These are phyloP conservation scores for Erebia aethiops DNA, from an alignment of 2,888 invertebrate species.

Conservation along the genomic window DNA sequence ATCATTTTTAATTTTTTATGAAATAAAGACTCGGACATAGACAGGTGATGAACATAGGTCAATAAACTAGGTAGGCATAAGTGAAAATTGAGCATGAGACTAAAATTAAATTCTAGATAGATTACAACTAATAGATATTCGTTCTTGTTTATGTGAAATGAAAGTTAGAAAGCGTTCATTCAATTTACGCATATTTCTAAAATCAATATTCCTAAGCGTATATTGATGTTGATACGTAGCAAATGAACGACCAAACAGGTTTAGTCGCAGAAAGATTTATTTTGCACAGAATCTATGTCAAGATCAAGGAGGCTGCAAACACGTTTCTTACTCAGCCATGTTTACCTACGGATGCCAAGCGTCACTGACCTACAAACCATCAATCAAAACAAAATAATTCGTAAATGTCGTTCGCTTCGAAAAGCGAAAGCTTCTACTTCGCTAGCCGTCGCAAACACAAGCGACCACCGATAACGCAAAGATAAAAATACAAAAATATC, in stretches of 20 bases:
- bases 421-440: conserved; percentile 33
- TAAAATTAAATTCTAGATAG: too few species aligned
- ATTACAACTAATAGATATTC: neutral
- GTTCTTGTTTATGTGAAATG: neutral
- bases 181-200: conserved; percentile 6
- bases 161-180: conserved; percentile 1
- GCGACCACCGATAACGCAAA: conserved; percentile 23
- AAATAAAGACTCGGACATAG: neutral
- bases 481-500: conserved; percentile 21
- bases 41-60: neutral
- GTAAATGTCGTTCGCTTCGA: conserved; percentile 32
- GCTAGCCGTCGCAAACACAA: conserved; percentile 1
- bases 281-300: conserved; percentile 73
- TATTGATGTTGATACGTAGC: conserved; percentile 48
- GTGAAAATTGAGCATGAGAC: too few species aligned
- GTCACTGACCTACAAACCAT: conserved; percentile 65
- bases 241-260: conserved; percentile 64
- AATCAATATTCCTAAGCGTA: conserved; percentile 13
- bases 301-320: conserved; percentile 73
- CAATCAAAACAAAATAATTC: conserved; percentile 48
- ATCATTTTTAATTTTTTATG: neutral
- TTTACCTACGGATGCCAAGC: conserved; percentile 54
- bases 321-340: conserved; percentile 66
- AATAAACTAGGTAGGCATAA: neutral
- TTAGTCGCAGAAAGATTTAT: conserved; percentile 68